Base-by-base conservation (phyloP, 2,113 vertebrate genomes). In the Megalops atlanticus region DNA sequence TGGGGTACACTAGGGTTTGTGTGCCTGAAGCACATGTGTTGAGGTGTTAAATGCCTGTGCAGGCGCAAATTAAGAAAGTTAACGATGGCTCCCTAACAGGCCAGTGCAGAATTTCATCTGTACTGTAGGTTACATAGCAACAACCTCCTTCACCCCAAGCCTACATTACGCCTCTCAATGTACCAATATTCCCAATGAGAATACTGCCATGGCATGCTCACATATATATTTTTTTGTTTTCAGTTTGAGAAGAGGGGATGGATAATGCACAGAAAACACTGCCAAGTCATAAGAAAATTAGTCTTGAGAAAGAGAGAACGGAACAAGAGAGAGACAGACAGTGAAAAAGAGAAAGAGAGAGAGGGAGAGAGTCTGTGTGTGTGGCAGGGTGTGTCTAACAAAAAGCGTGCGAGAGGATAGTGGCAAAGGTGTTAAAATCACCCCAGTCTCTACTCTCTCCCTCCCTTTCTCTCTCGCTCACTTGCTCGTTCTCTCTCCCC, bases 181-280 rank as follows among this genome's bases (percentile, higher is more conserved):
- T 1, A 10, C 69, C 8, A 31, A 31, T 15, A 24, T 21, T 21
- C 2, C 24, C 49, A 54, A 21, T 54, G 18, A 2, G 27, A 27
- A 69, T 1, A 27, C 64, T 1, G 12, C n/a, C 0, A 27, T 11
- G 31, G 7, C 12, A 10, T 33, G 64, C 31, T 33, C 27, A 33
- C 7, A 11, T 33, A 12, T n/a, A n/a, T n/a, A n/a, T n/a, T n/a
- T n/a, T n/a, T n/a, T n/a, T n/a, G n/a, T n/a, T 31, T 24, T 31
- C 1, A 64, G 11, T 31, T 8, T 64, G 58, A 49, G 24, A 40
- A 84, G 38, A 70, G 79, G 77, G 68, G 11, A 78, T n/a, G 15
- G 77, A 24, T 72, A 64, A 45, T 38, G 83, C 78, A 82, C 79
- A 85, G 87, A 14, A 16, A 70, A 27, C 24, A 35, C 38, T 8